Conservation (phyloP, 2,797 vertebrate species). For the Avahi laniger region DNA sequence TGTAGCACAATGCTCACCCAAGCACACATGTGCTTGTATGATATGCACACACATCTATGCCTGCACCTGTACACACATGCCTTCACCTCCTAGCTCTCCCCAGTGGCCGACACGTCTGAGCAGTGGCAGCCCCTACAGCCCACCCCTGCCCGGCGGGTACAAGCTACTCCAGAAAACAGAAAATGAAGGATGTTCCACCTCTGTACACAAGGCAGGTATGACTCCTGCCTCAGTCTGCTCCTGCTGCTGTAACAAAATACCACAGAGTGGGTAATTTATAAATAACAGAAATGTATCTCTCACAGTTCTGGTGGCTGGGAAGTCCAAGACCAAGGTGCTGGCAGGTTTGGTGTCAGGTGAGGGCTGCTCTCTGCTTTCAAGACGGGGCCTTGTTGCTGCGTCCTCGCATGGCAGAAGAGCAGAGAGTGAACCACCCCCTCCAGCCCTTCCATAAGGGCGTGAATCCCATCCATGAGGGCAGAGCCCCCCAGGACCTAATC, state of each 20-base stretch:
- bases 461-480: not conserved
- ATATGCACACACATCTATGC: not conserved
- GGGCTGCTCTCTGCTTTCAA: not conserved
- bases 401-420: not conserved
- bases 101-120: fast-evolving
- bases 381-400: not conserved
- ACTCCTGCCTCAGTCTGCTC: not conserved
- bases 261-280: too few species aligned
- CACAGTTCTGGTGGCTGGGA: not conserved
- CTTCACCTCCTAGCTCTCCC: not conserved
- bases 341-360: too few species aligned
- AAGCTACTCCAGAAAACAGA: not conserved
- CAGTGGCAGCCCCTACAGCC: not conserved
- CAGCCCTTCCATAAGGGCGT: not conserved
- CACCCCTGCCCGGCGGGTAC: not conserved
- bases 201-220: not conserved
- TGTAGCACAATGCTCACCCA: not conserved
- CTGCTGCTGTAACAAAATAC: not conserved
- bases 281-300: too few species aligned
- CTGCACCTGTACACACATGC: too few species aligned
- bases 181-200: not conserved
- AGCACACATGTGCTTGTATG: too few species aligned
- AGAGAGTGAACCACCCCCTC: not conserved
- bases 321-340: not conserved
- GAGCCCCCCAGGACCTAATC: not conserved